Evolutionary conservation across 2,113 vertebrate species (phyloP).

Genomic region (Campylomormyrus numenius): DNA sequence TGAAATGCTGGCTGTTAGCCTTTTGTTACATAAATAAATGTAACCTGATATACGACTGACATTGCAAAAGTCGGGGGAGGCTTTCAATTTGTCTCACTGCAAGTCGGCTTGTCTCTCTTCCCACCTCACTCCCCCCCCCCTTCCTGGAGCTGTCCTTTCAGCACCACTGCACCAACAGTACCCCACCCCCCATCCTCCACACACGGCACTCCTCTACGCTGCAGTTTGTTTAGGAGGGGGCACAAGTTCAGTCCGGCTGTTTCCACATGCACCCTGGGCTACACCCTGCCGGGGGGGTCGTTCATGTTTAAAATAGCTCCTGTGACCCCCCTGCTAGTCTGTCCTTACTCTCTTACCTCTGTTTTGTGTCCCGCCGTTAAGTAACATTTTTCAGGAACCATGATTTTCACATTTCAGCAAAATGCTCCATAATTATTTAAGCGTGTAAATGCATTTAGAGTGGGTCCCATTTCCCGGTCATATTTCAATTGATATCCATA

Average conservation of each 20-base stretch:
- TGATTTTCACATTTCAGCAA: neutral
- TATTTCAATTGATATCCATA: neutral
- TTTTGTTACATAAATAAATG: slow-evolving; percentile 4
- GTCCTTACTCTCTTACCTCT: neutral
- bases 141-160: slow-evolving; percentile 41
- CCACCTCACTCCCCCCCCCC: neutral
- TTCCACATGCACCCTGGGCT: neutral
- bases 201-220: neutral
- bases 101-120: neutral
- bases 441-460: neutral
- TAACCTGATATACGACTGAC: slow-evolving; percentile 3
- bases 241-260: neutral
- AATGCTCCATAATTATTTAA: neutral
- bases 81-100: neutral
- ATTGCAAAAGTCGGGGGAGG: neutral
- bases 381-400: neutral
- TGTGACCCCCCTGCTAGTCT: neutral
- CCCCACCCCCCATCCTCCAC: neutral
- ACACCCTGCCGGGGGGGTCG: neutral
- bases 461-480: neutral
- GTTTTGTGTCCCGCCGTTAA: neutral
- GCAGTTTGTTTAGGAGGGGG: neutral
- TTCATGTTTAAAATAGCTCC: neutral
- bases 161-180: slow-evolving; percentile 44
- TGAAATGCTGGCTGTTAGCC: neutral